These are phyloP conservation scores for Clostera curtula DNA, from an alignment of 2,888 invertebrate species.

Conservation along the genomic window DNA sequence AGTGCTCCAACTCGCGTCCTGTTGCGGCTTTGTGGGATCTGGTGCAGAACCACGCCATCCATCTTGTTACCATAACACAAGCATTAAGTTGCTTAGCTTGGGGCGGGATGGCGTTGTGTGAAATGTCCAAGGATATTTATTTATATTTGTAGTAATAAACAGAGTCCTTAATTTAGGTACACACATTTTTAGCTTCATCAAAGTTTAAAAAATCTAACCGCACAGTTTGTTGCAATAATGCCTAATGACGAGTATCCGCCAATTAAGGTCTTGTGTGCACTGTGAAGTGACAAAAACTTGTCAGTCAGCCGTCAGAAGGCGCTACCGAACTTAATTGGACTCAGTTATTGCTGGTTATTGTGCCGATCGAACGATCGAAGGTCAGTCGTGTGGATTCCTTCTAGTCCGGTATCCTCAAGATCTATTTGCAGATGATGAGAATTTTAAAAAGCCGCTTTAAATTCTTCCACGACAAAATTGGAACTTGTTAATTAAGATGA, in stretches of 20 bases:
- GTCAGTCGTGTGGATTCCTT: conserved; percentile 30
- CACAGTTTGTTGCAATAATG: conserved; percentile 37
- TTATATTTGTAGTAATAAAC: too few species aligned
- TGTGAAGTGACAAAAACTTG: conserved; percentile 60
- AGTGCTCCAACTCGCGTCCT: too few species aligned
- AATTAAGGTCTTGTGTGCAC: conserved; percentile 49
- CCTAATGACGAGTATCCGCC: conserved; percentile 66
- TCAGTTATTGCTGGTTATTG: conserved; percentile 52
- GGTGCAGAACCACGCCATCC: too few species aligned
- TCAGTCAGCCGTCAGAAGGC: conserved; percentile 50
- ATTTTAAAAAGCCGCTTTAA: conserved; percentile 35
- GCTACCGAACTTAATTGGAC: conserved; percentile 70
- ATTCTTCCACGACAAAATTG: conserved; percentile 35
- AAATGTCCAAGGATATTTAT: too few species aligned
- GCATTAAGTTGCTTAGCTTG: too few species aligned
- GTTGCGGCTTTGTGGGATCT: too few species aligned
- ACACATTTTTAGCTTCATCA: too few species aligned
- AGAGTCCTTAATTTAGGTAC: too few species aligned
- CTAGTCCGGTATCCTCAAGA: conserved; percentile 19
- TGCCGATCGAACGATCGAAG: conserved; percentile 50
- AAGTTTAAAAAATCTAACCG: conserved; percentile 30
- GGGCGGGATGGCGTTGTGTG: too few species aligned
- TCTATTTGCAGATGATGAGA: conserved; percentile 43
- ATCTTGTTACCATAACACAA: too few species aligned
- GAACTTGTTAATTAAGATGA: conserved; percentile 48